A percentile compares a stretch with the other conserved stretches of the same genome.
phyloP scores from a whole-genome alignment of 2,888 invertebrate genomes.

The Prosapia bicincta region DNA sequence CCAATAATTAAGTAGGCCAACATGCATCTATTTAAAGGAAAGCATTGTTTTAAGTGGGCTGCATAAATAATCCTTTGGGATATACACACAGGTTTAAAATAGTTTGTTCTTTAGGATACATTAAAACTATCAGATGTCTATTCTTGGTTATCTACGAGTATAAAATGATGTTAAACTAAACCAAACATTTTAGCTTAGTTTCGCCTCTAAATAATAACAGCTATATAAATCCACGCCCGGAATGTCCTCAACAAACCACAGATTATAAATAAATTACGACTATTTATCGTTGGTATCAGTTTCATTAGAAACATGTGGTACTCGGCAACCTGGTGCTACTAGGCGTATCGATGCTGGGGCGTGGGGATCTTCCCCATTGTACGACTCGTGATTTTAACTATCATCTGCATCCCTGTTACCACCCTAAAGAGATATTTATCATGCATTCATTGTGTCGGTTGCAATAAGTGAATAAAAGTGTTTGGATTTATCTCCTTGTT shows the following conservation, averaged over 20 bases:
- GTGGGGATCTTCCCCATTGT: neutral
- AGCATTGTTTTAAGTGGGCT: too few relatives aligned
- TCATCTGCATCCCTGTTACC: neutral
- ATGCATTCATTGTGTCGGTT: neutral
- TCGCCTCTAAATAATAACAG: too few relatives aligned
- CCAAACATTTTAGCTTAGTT: too few relatives aligned
- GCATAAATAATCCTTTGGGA: too few relatives aligned
- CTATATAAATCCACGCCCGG: too few relatives aligned
- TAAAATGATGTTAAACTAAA: too few relatives aligned
- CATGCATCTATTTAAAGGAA: too few relatives aligned
- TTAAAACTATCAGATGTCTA: too few relatives aligned
- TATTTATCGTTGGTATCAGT: neutral
- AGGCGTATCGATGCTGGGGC: neutral
- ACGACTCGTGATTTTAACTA: neutral
- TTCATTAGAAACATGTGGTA: neutral
- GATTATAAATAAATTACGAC: slow-evolving; percentile 14
- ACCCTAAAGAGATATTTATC: slow-evolving; percentile 1
- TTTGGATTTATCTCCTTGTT: neutral
- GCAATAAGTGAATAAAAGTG: neutral
- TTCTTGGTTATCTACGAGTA: too few relatives aligned
- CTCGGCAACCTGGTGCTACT: neutral
- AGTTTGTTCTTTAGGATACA: too few relatives aligned
- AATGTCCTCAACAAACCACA: neutral
- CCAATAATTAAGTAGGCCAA: too few relatives aligned
- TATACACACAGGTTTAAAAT: too few relatives aligned